These are phyloP conservation scores for Sylvia borin DNA, from an alignment of 2,797 vertebrate genomes.

Conservation along the genomic window DNA sequence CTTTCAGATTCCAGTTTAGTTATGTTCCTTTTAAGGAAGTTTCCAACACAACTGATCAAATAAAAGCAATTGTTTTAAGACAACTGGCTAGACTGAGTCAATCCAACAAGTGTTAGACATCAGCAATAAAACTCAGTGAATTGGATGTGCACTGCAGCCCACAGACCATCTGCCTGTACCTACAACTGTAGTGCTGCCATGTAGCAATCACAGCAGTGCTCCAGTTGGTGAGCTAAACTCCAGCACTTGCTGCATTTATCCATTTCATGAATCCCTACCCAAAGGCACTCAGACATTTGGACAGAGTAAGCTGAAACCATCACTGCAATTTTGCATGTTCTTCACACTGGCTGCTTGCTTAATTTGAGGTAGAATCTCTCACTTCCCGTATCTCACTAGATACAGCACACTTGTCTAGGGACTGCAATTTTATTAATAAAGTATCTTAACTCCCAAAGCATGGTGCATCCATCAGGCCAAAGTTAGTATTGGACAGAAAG, in stretches of 20 bases:
- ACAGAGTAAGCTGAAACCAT: neutral
- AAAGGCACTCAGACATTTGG: neutral
- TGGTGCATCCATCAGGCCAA: neutral
- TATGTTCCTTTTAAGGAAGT: neutral
- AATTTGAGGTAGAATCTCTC: neutral
- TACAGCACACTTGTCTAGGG: neutral
- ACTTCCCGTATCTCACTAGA: neutral
- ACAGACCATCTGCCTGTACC: neutral
- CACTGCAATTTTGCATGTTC: neutral
- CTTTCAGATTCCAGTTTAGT: neutral
- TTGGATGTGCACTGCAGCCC: neutral
- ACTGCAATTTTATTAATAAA: neutral
- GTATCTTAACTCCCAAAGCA: neutral
- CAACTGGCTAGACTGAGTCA: neutral
- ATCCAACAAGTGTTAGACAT: neutral
- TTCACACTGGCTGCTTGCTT: neutral
- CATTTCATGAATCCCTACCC: neutral
- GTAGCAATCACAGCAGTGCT: neutral
- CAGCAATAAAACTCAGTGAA: neutral
- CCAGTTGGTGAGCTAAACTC: neutral
- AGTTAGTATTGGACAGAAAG: neutral
- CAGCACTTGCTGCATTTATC: neutral
- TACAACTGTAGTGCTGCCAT: neutral
- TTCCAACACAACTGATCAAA: neutral
- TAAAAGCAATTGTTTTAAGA: neutral